Conservation (phyloP, 2,888 invertebrate species). For the Keiferia lycopersicella region DNA sequence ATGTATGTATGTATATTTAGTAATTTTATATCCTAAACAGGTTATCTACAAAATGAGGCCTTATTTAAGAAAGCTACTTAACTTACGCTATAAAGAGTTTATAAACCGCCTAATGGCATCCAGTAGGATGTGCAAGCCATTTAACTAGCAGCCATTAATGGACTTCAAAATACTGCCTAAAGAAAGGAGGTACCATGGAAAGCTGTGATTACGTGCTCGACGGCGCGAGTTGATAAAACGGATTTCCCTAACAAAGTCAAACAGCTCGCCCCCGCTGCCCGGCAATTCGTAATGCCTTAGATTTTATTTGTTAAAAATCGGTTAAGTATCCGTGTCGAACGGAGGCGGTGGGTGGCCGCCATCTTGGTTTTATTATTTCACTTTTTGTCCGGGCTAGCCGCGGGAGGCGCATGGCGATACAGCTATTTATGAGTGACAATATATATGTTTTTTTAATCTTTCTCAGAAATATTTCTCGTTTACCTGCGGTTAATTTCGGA, state of each 20-base stretch:
- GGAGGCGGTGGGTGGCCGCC: constrained; percentile 78
- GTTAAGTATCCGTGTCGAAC: constrained; percentile 81
- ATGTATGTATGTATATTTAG: no score
- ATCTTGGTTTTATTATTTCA: constrained; percentile 73
- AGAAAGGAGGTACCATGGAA: constrained; percentile 21
- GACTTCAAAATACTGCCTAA: constrained; percentile 22
- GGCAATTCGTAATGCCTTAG: constrained; percentile 79
- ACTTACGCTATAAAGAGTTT: constrained; percentile 17
- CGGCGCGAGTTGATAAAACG: constrained; percentile 51
- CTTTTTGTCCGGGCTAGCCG: constrained; percentile 74
- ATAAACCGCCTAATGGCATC: constrained; percentile 19
- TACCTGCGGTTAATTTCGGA: constrained; percentile 70
- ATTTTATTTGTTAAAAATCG: constrained; percentile 82
- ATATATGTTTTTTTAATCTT: constrained; percentile 56
- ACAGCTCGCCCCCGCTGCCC: constrained; percentile 62
- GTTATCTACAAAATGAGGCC: not conserved
- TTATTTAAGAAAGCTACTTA: not conserved
- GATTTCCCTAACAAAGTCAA: constrained; percentile 64
- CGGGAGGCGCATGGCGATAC: constrained; percentile 75
- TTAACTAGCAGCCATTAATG: constrained; percentile 25
- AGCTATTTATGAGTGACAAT: constrained; percentile 79
- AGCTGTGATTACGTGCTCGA: constrained; percentile 41
- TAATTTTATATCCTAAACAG: no score
- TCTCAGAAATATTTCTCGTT: constrained; percentile 69
- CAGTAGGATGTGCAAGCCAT: constrained; percentile 23